Evolutionary conservation across 2,113 vertebrate species (phyloP).

Genomic region (Henicopernis longicauda): DNA sequence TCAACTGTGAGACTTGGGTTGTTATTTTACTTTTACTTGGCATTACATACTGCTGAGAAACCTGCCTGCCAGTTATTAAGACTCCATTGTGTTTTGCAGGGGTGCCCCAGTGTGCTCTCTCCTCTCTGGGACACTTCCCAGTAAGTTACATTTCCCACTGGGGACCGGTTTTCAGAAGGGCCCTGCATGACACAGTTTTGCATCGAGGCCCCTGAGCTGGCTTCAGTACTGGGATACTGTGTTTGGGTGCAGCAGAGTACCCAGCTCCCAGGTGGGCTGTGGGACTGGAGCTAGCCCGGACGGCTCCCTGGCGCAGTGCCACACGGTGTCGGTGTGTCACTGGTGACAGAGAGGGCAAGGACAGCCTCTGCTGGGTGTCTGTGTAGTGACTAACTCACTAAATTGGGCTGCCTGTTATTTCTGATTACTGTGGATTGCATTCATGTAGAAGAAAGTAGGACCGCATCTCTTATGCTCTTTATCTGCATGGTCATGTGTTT

Average conservation of each 20-base stretch:
- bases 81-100: background rate
- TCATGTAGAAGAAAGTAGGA: background rate
- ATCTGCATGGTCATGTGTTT: background rate
- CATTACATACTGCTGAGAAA: background rate
- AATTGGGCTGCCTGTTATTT: background rate
- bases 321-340: rapidly evolving
- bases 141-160: background rate
- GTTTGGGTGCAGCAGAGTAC: background rate
- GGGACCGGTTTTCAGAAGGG: background rate
- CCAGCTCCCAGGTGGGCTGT: rapidly evolving
- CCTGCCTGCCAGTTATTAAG: background rate
- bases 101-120: background rate
- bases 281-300: background rate
- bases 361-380: background rate
- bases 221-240: rapidly evolving
- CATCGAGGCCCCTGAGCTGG: background rate
- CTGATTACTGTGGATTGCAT: background rate
- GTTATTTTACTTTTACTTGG: background rate
- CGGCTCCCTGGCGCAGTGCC: rapidly evolving
- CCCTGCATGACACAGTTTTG: background rate
- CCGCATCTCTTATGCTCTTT: background rate
- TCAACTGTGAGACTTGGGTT: background rate
- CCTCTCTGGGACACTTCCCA: background rate
- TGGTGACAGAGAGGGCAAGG: background rate
- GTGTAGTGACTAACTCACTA: background rate